Evolutionary conservation across 2,888 invertebrate genomes (phyloP), one percentile per base, ranked within the genome.

Genomic region (Stegophylla sp.): DNA sequence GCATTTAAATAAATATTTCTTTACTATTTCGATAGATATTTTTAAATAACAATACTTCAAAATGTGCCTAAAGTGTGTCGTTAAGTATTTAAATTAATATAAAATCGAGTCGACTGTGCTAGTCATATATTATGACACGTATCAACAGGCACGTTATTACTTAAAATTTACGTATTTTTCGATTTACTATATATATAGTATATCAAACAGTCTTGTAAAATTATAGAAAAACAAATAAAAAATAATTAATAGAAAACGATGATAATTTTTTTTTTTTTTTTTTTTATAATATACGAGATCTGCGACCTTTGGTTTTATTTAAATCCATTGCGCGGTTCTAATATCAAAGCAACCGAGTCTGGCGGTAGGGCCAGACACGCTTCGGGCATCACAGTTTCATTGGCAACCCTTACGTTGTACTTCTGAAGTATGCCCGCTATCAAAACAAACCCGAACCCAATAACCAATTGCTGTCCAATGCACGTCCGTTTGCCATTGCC

Each of bases 401-500:
- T 89, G 10, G 88, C 89, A 1, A 86, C 84, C 2, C 84, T 83
- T 0, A 94, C 87, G 83, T 93, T 90, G 86, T 91, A 94, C 82
- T 90, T 88, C 84, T 92, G 92, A 82, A 94, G 87, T 1, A 94
- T 88, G 53, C 91, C 92, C 0, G 93, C 91, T 63, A 93, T 87
- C 86, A 93, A 89, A 0, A 93, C 90, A 84, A 94, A 93, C 69
- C 91, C 90, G 87, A 92, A 93, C 1, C 92, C 91, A 20, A 92
- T 91, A 0, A 95, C 92, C 67, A 95, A 87, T 56, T 92, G 91
- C 85, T 94, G 94, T 0, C 95, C 95, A 82, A 95, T 92, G 85
- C 95, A 95, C 0, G 94, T 93, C n/a, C 95, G 87, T 85, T 92
- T 94, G 10, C 95, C 95, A 63, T 93, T 93, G 85, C 94, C 93